phyloP scores from a whole-genome alignment of 2,888 invertebrate species.

The Epistrophe eligans region DNA sequence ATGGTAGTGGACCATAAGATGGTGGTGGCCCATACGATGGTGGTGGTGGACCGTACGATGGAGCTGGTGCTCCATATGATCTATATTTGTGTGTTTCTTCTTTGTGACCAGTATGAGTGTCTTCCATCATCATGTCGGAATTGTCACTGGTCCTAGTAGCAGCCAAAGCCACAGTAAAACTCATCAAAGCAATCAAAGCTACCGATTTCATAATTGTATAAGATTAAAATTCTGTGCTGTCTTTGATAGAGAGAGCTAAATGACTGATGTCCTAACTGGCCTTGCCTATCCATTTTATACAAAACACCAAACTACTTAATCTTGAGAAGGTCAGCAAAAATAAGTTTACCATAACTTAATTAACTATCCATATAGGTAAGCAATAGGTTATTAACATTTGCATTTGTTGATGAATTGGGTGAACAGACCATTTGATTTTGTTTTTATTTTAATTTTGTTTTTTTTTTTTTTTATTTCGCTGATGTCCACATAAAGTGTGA shows the following conservation, averaged over 20 bases:
- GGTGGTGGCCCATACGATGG: conserved; percentile 40
- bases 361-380: neutral
- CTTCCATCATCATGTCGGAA: conserved; percentile 38
- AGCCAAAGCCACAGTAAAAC: conserved; percentile 34
- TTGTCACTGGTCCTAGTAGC: conserved; percentile 46
- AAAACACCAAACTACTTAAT: conserved; percentile 32
- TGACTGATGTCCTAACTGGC: conserved; percentile 69
- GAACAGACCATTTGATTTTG: conserved; percentile 26
- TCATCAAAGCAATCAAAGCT: conserved; percentile 58
- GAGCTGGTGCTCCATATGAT: conserved; percentile 57
- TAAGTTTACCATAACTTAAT: neutral
- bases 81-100: conserved; percentile 43
- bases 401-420: neutral
- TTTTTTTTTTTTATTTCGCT: conserved; percentile 29
- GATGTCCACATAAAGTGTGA: conserved; percentile 14
- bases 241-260: conserved; percentile 16
- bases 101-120: conserved; percentile 17
- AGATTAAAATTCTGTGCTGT: neutral
- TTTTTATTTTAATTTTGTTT: conserved; percentile 19
- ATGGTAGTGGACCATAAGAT: neutral
- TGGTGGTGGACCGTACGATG: conserved; percentile 46
- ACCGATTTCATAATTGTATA: conserved; percentile 54
- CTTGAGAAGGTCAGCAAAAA: conserved; percentile 64
- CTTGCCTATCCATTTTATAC: conserved; percentile 64
- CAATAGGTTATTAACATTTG: conserved; percentile 33